phyloP scores from a whole-genome alignment of 2,797 vertebrate species.

The Enteromius treurensis region DNA sequence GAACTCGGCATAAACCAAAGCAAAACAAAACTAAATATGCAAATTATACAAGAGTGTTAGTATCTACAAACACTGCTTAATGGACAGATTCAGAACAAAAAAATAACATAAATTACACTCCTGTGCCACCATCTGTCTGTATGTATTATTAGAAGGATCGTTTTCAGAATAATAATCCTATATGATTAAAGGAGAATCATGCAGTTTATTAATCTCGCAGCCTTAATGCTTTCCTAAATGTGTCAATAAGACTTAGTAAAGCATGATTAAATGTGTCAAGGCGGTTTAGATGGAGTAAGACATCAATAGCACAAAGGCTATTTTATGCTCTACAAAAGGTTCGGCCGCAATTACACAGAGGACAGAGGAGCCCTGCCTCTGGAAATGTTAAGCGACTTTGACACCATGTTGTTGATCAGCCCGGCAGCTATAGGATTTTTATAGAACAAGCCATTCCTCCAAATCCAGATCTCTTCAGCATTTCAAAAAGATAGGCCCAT shows the following conservation, averaged over 20 bases:
- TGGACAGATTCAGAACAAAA: not conserved
- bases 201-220: not conserved
- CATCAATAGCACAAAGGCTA: conserved; percentile 18
- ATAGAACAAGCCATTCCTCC: conserved; percentile 29
- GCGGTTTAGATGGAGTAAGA: conserved; percentile 22
- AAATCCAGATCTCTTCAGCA: conserved; percentile 18
- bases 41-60: not conserved
- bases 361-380: conserved; percentile 14
- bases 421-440: conserved; percentile 13
- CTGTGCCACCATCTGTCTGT: not conserved
- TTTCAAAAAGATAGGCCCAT: conserved; percentile 16
- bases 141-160: not conserved
- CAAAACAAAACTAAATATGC: too few relatives aligned
- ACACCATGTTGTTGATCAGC: conserved; percentile 33
- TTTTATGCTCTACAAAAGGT: conserved; percentile 18
- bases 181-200: not conserved
- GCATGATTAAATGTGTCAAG: conserved; percentile 15
- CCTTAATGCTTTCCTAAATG: not conserved
- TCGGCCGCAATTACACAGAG: not conserved
- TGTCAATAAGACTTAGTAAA: conserved; percentile 16
- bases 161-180: not conserved
- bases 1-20: too few relatives aligned
- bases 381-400: conserved; percentile 30
- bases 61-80: not conserved
- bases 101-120: not conserved